Base-by-base conservation (phyloP, 2,888 invertebrate species). In the Troglohyphantes excavatus region DNA sequence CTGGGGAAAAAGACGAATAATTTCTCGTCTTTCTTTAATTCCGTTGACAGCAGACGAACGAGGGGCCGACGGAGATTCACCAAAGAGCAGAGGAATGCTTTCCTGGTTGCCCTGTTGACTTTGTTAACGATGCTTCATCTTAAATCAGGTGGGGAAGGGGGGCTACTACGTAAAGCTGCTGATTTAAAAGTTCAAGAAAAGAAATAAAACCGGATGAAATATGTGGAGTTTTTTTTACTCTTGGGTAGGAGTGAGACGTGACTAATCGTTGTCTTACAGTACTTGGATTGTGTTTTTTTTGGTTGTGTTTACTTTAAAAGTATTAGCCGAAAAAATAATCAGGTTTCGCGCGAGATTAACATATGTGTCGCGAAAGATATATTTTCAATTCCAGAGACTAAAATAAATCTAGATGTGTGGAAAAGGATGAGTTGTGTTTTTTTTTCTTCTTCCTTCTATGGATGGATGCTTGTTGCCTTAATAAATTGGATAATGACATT, bases 11-110 rank as follows among this genome's bases (percentile, higher is more conserved):
- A 83, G 23, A 73, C 33, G 43, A 72, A 43, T 73, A 83, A 72
- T 83, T 53, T 78, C 75, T 61, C 63, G 59, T 27, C 59, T 68
- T 78, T 85, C 85, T 86, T 86, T 86, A 78, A 86, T 86, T 86
- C 68, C 33, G 72, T 19, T 70, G 85, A 76, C 85, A 78, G 39
- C 59, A 86, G 70, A 86, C 68, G 61, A 86, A 86, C 78, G 76
- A 86, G 67, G 76, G 68, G 85, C 19, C 26, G 85, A 86, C 26
- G 46, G 78, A 83, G 46, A 70, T 27, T 17, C 27, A 65, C 46
- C 63, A 84, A 26, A 75, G 75, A 39, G n/a, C 26, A 17, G 46
- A 21, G 46, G 53, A 39, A 27, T 46, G 43, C 21, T 6, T 59
- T 70, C 70, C 70, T 23, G 53, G 59, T 68, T 43, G 23, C 61